Evolutionary conservation across 2,797 vertebrate genomes (phyloP).

Genomic region (Lerista edwardsae): DNA sequence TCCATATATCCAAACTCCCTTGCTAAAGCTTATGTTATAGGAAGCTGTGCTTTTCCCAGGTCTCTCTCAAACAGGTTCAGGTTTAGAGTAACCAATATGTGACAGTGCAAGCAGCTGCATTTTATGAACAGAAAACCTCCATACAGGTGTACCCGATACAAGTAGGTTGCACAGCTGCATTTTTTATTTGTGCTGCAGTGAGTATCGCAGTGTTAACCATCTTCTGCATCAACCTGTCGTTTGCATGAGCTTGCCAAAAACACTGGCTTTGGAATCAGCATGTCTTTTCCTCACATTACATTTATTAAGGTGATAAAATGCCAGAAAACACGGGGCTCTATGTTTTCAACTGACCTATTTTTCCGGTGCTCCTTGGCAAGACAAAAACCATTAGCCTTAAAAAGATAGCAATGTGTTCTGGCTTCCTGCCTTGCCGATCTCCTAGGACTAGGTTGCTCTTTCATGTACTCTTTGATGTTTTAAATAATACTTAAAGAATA

Average conservation of each 20-base stretch:
- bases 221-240: constrained; percentile 55
- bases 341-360: constrained; percentile 57
- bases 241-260: constrained; percentile 42
- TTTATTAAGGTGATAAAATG: constrained; percentile 53
- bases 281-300: constrained; percentile 56
- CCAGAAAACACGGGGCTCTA: constrained; percentile 57
- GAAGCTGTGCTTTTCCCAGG: not conserved
- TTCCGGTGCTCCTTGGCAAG: constrained; percentile 60
- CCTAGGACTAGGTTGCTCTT: constrained; percentile 64
- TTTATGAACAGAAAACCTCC: not conserved
- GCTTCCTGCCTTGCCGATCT: constrained; percentile 63
- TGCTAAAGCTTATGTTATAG: not conserved
- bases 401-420: constrained; percentile 59
- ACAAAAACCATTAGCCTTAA: constrained; percentile 31
- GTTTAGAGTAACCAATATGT: not conserved
- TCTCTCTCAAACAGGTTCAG: not conserved
- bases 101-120: not conserved
- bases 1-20: not conserved
- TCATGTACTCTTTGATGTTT: constrained; percentile 75
- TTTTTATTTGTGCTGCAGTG: not conserved
- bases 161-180: not conserved
- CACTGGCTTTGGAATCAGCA: constrained; percentile 35
- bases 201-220: constrained; percentile 36
- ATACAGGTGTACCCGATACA: not conserved
- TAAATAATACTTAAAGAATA: constrained; percentile 61